Evolutionary conservation across 2,797 vertebrate species (phyloP), one percentile per base, ranked within the genome.

Genomic region (Sphenopsis melanotis): DNA sequence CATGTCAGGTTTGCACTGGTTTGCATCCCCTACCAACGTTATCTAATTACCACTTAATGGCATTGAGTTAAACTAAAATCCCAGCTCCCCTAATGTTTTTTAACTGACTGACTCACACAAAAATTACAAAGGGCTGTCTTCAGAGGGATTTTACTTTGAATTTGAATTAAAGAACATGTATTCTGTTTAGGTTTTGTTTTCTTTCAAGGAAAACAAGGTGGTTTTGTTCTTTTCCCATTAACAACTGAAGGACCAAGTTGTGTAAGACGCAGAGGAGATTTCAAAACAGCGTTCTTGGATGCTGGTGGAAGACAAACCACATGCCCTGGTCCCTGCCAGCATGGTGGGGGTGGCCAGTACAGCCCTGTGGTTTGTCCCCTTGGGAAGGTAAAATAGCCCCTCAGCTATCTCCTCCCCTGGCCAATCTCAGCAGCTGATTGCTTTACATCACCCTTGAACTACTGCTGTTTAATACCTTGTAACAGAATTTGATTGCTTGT

Each of bases 101-200:
- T 78, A 78, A 69, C 46, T 36, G 49, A 65, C 21, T 50, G 52
- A 76, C 41, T 85, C 13, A n/a, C 14, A 74, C 32, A 83, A 74
- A 89, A 92, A 61, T 78, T 65, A 81, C 41, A 71, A 91, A 94
- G 50, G 10, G 23, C 10, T 55, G 42, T 44, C 69, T 96, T 91
- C 79, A 86, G 82, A 86, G 36, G 26, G 50, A 72, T 86, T 93
- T 90, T 49, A 69, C 85, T 83, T 78, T 88, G 85, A 93, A 71
- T 29, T 55, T 44, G 20, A 93, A 78, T 44, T 78, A 83, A 86
- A 77, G 55, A 86, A 37, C 36, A 75, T 3, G 1, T 16, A 49
- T 87, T 70, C 37, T 57, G 27, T 57, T 57, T 61, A 37, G 30
- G 17, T 11, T 83, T 88, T 94, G 42, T 76, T 88, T 92, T 78